Percentiles rank a stretch among this genome's conserved stretches.
phyloP scores from a whole-genome alignment of 2,888 invertebrate species.

The Crossocerus cetratus region DNA sequence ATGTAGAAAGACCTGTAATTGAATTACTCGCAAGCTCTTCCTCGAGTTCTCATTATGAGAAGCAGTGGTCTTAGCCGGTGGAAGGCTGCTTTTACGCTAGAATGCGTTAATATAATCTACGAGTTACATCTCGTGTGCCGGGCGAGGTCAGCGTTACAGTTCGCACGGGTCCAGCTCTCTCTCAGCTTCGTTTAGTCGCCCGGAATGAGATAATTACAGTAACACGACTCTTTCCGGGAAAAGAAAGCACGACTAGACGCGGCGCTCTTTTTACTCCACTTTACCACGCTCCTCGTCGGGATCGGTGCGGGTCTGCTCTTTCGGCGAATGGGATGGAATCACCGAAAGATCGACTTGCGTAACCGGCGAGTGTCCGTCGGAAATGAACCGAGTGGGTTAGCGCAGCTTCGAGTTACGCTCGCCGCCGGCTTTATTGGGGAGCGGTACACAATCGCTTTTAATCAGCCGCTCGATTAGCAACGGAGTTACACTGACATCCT shows the following conservation, averaged over 20 bases:
- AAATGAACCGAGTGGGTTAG: not conserved
- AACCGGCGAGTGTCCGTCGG: not conserved
- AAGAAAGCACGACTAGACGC: slow-evolving; percentile 39
- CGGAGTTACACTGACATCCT: not conserved
- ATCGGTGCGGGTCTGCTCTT: not conserved
- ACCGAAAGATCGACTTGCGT: not conserved
- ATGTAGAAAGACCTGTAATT: too few species aligned
- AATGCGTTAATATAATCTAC: slow-evolving; percentile 23
- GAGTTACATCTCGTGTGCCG: slow-evolving; percentile 13
- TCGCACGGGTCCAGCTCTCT: slow-evolving; percentile 45
- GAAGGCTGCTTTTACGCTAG: slow-evolving; percentile 11
- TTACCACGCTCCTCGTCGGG: too few species aligned
- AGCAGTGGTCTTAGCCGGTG: not conserved
- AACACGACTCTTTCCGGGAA: slow-evolving; percentile 46
- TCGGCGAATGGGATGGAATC: not conserved
- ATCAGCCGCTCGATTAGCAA: not conserved
- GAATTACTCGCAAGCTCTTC: not conserved
- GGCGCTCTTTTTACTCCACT: slow-evolving; percentile 10
- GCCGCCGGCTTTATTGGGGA: not conserved
- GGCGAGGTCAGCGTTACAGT: slow-evolving; percentile 47
- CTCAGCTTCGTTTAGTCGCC: slow-evolving; percentile 44
- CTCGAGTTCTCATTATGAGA: not conserved
- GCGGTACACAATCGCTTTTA: not conserved
- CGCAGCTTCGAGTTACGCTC: not conserved
- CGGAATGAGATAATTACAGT: slow-evolving; percentile 59